These are phyloP conservation scores for Phania funesta DNA, from an alignment of 2,888 invertebrate species.

Conservation along the genomic window DNA sequence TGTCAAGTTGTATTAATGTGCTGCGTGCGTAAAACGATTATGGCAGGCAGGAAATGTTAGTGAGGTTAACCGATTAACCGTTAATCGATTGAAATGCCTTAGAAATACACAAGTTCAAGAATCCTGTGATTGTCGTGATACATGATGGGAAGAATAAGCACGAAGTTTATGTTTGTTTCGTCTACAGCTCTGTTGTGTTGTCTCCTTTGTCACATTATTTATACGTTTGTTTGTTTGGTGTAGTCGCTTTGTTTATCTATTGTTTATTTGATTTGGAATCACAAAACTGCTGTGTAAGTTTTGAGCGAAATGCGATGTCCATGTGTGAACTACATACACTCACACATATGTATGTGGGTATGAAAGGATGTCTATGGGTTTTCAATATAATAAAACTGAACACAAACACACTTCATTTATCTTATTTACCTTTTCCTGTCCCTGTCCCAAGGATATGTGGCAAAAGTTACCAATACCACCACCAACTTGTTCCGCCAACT, in stretches of 20 bases:
- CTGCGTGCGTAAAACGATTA: too few species aligned
- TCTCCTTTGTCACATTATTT: constrained; percentile 32
- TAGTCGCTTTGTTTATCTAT: constrained; percentile 40
- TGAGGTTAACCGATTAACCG: too few species aligned
- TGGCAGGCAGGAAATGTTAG: too few species aligned
- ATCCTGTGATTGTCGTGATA: not conserved
- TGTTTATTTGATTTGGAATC: constrained; percentile 53
- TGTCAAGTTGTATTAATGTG: too few species aligned
- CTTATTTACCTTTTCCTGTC: constrained; percentile 89
- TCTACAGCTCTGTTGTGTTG: constrained; percentile 8
- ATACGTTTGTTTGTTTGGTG: constrained; percentile 35
- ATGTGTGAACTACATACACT: not conserved
- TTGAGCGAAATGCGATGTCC: constrained; percentile 29
- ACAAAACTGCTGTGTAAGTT: constrained; percentile 55
- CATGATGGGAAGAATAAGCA: not conserved
- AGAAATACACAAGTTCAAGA: not conserved
- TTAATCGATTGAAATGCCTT: too few species aligned
- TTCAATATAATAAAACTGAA: constrained; percentile 1
- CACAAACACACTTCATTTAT: constrained; percentile 1
- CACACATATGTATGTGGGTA: not conserved
- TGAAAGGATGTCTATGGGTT: constrained; percentile 1
- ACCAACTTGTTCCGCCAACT: constrained; percentile 86
- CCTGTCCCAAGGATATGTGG: constrained; percentile 95
- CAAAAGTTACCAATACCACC: constrained; percentile 90
- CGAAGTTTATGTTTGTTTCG: not conserved